Conservation (phyloP, 2,888 invertebrate species). For the Galerucella nymphaeae region DNA sequence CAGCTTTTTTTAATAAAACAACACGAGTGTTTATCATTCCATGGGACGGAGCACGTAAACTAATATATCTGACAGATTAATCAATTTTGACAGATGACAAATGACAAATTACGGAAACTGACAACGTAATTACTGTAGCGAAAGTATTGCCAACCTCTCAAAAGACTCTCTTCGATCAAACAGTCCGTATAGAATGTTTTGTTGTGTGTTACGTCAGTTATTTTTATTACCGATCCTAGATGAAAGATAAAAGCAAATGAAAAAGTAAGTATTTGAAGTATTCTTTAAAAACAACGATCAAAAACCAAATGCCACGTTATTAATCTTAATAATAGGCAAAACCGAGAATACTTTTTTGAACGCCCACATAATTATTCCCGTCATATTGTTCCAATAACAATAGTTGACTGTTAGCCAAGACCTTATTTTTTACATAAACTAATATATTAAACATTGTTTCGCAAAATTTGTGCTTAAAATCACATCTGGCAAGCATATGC, state of each 20-base stretch:
- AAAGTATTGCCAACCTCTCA: no score
- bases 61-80: no score
- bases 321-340: constrained; percentile 10
- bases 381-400: constrained; percentile 33
- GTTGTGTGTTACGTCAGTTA: neutral
- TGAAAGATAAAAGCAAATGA: neutral
- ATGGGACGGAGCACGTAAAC: no score
- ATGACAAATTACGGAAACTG: no score
- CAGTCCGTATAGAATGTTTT: neutral
- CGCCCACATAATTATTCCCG: constrained; percentile 18
- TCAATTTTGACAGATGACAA: no score
- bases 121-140: no score
- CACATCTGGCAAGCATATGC: constrained; percentile 42
- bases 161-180: neutral
- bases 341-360: constrained; percentile 4
- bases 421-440: constrained; percentile 42
- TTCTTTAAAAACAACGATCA: constrained; percentile 1
- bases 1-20: no score
- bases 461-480: constrained; percentile 41
- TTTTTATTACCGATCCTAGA: neutral
- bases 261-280: neutral
- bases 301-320: constrained; percentile 17
- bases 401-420: constrained; percentile 45
- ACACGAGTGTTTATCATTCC: no score
- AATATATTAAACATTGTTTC: constrained; percentile 44